phyloP scores from a whole-genome alignment of 2,113 vertebrate species.

The Smithornis capensis region DNA sequence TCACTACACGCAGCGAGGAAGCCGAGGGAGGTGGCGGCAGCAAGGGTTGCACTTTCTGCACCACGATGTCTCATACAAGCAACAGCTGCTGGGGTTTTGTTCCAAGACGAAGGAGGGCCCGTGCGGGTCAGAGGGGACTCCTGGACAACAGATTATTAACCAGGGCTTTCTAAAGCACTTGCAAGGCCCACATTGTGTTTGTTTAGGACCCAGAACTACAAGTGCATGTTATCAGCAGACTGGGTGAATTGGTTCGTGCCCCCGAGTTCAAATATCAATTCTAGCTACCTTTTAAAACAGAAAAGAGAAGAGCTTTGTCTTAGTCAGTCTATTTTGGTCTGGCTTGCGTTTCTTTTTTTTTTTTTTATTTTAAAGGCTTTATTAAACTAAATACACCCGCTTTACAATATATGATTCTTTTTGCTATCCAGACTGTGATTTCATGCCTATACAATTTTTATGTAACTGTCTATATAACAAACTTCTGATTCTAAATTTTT shows the following conservation, averaged over 20 bases:
- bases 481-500: neutral
- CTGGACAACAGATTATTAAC: slow-evolving; percentile 34
- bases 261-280: neutral
- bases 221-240: neutral
- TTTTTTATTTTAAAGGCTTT: neutral
- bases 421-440: neutral
- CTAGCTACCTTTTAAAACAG: neutral
- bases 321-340: accelerated
- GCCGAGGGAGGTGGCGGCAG: neutral
- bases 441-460: neutral
- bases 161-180: slow-evolving; percentile 36
- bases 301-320: neutral
- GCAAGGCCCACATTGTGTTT: slow-evolving; percentile 37
- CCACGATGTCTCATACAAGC: neutral
- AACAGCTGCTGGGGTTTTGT: slow-evolving; percentile 34
- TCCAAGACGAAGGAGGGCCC: neutral
- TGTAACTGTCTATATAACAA: neutral
- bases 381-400: neutral
- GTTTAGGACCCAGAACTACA: slow-evolving; percentile 44
- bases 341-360: neutral
- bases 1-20: accelerated
- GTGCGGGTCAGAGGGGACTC: slow-evolving; percentile 21
- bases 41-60: neutral
- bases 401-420: neutral
- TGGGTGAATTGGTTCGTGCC: neutral